Evolutionary conservation across 1,140 invertebrate genomes (phyloP).

Genomic region (Brachionus angularis): DNA sequence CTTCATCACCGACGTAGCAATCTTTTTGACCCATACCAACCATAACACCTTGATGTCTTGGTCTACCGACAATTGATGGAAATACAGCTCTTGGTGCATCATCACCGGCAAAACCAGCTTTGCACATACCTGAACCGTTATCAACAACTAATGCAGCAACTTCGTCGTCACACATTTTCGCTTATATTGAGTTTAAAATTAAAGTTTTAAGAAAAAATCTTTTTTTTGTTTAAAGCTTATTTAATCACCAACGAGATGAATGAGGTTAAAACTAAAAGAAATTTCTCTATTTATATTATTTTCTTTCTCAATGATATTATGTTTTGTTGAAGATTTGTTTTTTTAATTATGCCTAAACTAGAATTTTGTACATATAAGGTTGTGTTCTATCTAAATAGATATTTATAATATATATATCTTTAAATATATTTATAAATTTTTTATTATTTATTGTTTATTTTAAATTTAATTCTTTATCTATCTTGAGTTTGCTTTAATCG

Average conservation of each 20-base stretch:
- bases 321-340: background rate
- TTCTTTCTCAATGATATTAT: background rate
- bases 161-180: slow-evolving; percentile 71
- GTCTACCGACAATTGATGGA: slow-evolving; percentile 65
- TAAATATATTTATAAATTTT: too few species aligned
- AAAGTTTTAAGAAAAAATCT: background rate
- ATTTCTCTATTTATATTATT: slow-evolving; percentile 28
- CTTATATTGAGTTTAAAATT: background rate
- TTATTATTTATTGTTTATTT: too few species aligned
- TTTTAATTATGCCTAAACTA: slow-evolving; percentile 18
- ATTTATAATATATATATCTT: background rate
- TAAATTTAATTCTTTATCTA: too few species aligned
- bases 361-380: slow-evolving; percentile 41
- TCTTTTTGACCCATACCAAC: slow-evolving; percentile 94
- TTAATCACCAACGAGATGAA: slow-evolving; percentile 29
- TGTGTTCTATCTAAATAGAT: background rate
- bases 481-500: too few species aligned
- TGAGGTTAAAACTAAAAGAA: slow-evolving; percentile 1
- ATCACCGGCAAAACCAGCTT: slow-evolving; percentile 66
- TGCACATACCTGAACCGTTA: slow-evolving; percentile 84
- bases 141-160: slow-evolving; percentile 75
- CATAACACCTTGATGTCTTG: slow-evolving; percentile 73
- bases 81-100: slow-evolving; percentile 67
- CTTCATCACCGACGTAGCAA: slow-evolving; percentile 77
- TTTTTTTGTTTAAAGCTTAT: background rate